phyloP scores from a whole-genome alignment of 2,797 vertebrate genomes.

The Champsocephalus gunnari region DNA sequence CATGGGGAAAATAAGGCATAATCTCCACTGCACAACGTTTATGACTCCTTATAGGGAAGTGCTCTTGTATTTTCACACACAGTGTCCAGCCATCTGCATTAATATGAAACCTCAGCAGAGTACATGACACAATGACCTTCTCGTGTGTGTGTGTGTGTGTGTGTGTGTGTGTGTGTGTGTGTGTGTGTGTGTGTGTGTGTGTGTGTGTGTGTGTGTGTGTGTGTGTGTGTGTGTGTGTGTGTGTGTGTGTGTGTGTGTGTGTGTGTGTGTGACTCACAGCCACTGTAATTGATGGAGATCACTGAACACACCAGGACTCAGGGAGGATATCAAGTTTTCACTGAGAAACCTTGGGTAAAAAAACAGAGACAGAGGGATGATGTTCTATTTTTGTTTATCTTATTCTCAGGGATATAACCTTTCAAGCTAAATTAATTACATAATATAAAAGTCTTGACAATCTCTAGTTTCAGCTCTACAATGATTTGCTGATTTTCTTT shows the following conservation, averaged over 20 bases:
- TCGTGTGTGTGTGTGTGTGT: not conserved
- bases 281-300: constrained; percentile 84
- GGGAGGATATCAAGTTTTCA: constrained; percentile 82
- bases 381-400: not conserved
- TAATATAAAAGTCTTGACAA: not conserved
- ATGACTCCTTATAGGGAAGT: not conserved
- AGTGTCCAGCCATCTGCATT: not conserved
- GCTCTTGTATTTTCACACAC: not conserved
- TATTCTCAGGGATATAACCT: not conserved
- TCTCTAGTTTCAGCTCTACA: not conserved
- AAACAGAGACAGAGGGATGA: constrained; percentile 3
- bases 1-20: not conserved
- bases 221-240: not conserved
- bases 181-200: not conserved
- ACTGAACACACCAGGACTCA: constrained; percentile 84
- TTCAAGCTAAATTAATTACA: not conserved
- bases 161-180: not conserved
- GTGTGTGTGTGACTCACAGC: constrained; percentile 81
- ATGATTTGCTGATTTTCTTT: not conserved
- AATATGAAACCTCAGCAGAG: not conserved
- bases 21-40: not conserved
- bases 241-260: constrained; percentile 24
- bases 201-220: not conserved
- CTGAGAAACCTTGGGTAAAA: constrained; percentile 83
- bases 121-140: not conserved